A percentile compares a stretch with the other conserved stretches of the same genome.
Evolutionary conservation across 2,113 vertebrate species (phyloP).

Genomic region (Larimichthys crocea): DNA sequence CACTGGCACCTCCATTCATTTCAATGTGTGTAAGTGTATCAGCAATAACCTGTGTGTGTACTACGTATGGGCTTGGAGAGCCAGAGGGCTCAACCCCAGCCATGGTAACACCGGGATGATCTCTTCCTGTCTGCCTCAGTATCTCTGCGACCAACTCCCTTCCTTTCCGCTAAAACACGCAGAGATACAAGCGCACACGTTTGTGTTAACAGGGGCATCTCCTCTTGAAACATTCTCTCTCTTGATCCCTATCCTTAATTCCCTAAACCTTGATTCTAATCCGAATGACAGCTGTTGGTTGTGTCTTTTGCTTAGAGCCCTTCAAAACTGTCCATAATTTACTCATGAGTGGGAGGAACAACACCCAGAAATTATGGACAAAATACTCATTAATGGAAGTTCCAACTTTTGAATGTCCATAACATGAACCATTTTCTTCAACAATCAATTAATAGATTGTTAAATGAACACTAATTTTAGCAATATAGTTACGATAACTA

Average conservation of each 20-base stretch:
- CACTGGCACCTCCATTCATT: not conserved
- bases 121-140: slow-evolving; percentile 78
- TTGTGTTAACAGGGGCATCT: slow-evolving; percentile 20
- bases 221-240: not conserved
- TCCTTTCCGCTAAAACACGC: slow-evolving; percentile 68
- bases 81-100: slow-evolving; percentile 51
- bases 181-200: slow-evolving; percentile 8
- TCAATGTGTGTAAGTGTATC: not conserved
- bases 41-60: slow-evolving; percentile 26
- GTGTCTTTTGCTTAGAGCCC: not conserved
- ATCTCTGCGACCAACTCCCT: slow-evolving; percentile 77
- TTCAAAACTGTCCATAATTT: not conserved
- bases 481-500: too few relatives aligned
- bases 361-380: not conserved
- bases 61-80: slow-evolving; percentile 27
- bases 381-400: not conserved
- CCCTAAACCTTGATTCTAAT: not conserved
- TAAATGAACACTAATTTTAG: not conserved
- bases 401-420: not conserved
- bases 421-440: not conserved
- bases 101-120: slow-evolving; percentile 76
- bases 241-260: not conserved
- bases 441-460: not conserved
- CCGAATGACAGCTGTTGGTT: not conserved
- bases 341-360: not conserved